Base-by-base conservation (phyloP, 2,113 vertebrate genomes). In the Macroglossus sobrinus region DNA sequence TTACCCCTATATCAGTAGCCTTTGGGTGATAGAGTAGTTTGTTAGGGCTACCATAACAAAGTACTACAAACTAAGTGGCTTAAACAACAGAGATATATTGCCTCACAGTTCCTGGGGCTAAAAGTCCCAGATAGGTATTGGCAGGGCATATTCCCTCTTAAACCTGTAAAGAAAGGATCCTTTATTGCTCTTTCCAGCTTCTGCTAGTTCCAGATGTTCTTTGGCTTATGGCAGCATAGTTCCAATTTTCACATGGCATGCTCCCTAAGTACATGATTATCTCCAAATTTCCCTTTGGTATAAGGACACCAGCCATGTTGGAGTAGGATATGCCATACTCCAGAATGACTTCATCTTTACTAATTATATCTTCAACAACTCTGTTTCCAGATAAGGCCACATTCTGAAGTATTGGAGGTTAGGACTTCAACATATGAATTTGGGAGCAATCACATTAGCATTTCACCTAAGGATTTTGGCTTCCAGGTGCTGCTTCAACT, bases 361-460 rank as follows among this genome's bases (percentile, higher is more conserved):
- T 85, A 59, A 69, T 28, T 78, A 22, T 22, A 68, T 78, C n/a
- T 38, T 30, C 50, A 84, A 69, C 26, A 88, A 64, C 1, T 90
- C 40, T 75, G 26, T 96, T 82, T 95, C 71, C 22, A 96, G 91
- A 53, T 63, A 84, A 95, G 43, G 13, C 79, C 9, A 84, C 19
- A 69, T 43, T 79, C 63, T 40, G 40, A 55, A 35, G 12, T 43
- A n/a, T 22, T 35, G 2, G 38, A 3, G 10, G 5, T 84, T 95
- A 74, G 22, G 7, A 75, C 28, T 79, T 72, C 13, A 50, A 38
- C 14, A 38, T 45, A 59, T 9, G 10, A 85, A 89, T 81, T 50
- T 30, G 24, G 40, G 10, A 0, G 5, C 7, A 61, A 79, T 35
- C 21, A 80, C 7, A 79, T 24, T 89, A 69, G 16, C 16, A 84